Evolutionary conservation across 2,888 invertebrate species (phyloP).

Genomic region (Strigamia crassipes): DNA sequence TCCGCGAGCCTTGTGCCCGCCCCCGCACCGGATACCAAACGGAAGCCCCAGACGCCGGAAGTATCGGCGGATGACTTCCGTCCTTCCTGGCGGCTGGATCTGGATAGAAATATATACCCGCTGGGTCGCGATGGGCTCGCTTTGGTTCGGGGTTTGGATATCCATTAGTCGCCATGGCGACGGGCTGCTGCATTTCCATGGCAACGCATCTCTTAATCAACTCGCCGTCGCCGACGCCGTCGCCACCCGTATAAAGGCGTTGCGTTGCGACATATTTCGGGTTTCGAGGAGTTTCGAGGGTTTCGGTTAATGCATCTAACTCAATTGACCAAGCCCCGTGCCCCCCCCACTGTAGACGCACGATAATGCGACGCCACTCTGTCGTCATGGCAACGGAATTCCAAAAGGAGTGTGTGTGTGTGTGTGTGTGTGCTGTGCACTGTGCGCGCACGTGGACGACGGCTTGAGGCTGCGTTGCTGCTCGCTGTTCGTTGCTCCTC

Average conservation of each 20-base stretch:
- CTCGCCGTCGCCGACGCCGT: no score
- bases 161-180: background rate
- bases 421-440: no score
- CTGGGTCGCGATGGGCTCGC: background rate
- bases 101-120: no score
- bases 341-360: no score
- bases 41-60: slow-evolving; percentile 21
- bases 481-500: background rate
- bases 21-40: slow-evolving; percentile 16
- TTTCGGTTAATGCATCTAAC: slow-evolving; percentile 5
- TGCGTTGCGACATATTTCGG: background rate
- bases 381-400: background rate
- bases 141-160: background rate
- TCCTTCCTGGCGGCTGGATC: slow-evolving; percentile 11
- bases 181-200: background rate
- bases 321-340: background rate
- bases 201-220: background rate
- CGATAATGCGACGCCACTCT: slow-evolving; percentile 16
- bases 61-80: slow-evolving; percentile 21
- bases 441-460: background rate
- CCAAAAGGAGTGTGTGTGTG: slow-evolving; percentile 11
- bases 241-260: background rate
- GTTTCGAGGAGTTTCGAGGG: background rate
- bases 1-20: slow-evolving; percentile 5
- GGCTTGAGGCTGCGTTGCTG: background rate